These are phyloP conservation scores for Buceros bicornis DNA, from an alignment of 2,797 vertebrate genomes.

Conservation along the genomic window DNA sequence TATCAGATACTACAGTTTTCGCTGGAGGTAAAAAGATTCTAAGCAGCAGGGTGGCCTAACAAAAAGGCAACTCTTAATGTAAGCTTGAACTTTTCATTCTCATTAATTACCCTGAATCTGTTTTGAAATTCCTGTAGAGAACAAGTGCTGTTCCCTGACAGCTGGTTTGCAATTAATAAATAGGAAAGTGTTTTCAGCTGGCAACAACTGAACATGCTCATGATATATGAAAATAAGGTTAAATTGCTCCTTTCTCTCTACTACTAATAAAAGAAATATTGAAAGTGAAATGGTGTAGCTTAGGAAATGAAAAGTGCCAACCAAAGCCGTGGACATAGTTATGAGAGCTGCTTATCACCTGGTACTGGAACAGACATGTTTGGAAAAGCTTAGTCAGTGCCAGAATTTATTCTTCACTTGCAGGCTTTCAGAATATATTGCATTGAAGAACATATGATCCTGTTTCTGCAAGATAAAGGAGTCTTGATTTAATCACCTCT, in stretches of 20 bases:
- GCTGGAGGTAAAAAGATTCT: not conserved
- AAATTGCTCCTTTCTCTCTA: constrained; percentile 20
- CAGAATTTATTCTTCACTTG: not conserved
- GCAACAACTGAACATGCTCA: not conserved
- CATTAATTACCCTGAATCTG: constrained; percentile 2
- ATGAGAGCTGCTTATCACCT: not conserved
- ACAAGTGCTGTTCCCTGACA: constrained; percentile 22
- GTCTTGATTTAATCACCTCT: not conserved
- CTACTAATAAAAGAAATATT: not conserved
- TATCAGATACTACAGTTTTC: not conserved
- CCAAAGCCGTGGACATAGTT: not conserved
- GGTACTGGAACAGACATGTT: not conserved
- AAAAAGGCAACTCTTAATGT: not conserved
- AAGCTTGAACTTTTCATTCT: not conserved
- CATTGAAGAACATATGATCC: not conserved
- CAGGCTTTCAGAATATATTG: not conserved
- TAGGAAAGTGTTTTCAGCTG: constrained; percentile 30
- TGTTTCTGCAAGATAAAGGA: not conserved
- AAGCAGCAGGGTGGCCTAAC: not conserved
- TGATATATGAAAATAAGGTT: constrained; percentile 21
- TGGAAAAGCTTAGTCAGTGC: not conserved
- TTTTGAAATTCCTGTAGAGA: constrained; percentile 35
- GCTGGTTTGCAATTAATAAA: constrained; percentile 48
- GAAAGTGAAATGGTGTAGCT: not conserved
- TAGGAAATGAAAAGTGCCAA: not conserved